Evolutionary conservation across 2,113 vertebrate species (phyloP).

Genomic region (Picathartes gymnocephalus): DNA sequence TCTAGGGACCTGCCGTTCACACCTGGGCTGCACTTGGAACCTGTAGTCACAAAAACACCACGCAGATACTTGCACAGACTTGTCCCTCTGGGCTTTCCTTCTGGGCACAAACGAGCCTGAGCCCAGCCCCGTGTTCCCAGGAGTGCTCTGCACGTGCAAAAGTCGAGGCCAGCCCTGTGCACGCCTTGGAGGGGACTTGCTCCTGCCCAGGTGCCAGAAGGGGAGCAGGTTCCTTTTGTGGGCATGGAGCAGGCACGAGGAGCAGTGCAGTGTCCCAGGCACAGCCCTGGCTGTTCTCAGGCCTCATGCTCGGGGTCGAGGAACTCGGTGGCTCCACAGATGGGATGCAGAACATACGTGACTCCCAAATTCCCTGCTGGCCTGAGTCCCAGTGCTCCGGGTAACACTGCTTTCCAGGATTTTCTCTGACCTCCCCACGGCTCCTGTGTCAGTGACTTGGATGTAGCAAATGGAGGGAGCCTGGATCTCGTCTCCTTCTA

Average conservation of each 20-base stretch:
- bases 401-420: conserved; percentile 33
- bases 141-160: not conserved
- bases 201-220: not conserved
- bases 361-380: conserved; percentile 30
- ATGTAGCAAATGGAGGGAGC: not conserved
- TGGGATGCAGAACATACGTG: conserved; percentile 15
- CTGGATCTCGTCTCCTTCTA: not conserved
- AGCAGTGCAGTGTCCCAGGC: not conserved
- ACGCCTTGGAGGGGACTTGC: fast-evolving
- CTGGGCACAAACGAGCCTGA: fast-evolving
- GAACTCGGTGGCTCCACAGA: not conserved
- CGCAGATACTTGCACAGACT: not conserved
- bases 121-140: not conserved
- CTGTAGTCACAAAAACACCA: not conserved
- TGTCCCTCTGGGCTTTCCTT: not conserved
- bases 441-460: conserved; percentile 47
- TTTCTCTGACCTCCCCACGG: not conserved
- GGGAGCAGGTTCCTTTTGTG: not conserved
- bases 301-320: not conserved
- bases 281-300: fast-evolving
- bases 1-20: not conserved
- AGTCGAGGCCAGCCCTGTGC: not conserved
- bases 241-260: fast-evolving
- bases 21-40: not conserved
- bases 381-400: not conserved